phyloP scores from a whole-genome alignment of 2,888 invertebrate genomes.

The Octodonta nipae region DNA sequence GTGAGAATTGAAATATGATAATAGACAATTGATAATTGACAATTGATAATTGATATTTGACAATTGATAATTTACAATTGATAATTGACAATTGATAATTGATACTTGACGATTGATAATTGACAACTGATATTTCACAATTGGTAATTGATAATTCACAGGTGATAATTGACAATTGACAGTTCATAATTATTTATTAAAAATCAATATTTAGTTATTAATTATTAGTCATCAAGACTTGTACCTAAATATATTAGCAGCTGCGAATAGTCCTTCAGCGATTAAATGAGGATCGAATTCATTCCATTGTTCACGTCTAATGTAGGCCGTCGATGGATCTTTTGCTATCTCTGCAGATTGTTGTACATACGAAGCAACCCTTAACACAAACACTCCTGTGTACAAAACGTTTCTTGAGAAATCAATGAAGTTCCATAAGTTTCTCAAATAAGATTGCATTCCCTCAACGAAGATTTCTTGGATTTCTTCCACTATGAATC shows the following conservation, averaged over 20 bases:
- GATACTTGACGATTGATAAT: too few species aligned
- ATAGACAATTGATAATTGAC: too few species aligned
- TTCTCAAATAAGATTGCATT: slow-evolving; percentile 70
- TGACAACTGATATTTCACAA: too few species aligned
- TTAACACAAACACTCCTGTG: slow-evolving; percentile 53
- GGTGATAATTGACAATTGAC: too few species aligned
- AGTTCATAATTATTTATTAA: too few species aligned
- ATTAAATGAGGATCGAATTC: slow-evolving; percentile 88
- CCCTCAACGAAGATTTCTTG: slow-evolving; percentile 82
- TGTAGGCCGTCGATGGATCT: slow-evolving; percentile 57
- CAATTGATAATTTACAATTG: too few species aligned
- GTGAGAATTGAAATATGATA: too few species aligned
- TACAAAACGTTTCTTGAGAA: slow-evolving; percentile 83
- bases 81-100: too few species aligned
- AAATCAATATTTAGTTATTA: slow-evolving; percentile 2
- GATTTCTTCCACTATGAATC: slow-evolving; percentile 85
- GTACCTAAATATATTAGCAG: slow-evolving; percentile 82
- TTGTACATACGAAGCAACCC: slow-evolving; percentile 60
- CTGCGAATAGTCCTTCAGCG: slow-evolving; percentile 85
- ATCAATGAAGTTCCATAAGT: slow-evolving; percentile 96
- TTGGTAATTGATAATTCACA: too few species aligned
- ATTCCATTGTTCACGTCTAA: slow-evolving; percentile 77
- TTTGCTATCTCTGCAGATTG: slow-evolving; percentile 54
- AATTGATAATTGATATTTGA: too few species aligned
- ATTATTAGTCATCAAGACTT: too few species aligned